Evolutionary conservation across 2,888 invertebrate species (phyloP), one percentile per base, ranked within the genome.

Genomic region (Rhabditoides inermis): DNA sequence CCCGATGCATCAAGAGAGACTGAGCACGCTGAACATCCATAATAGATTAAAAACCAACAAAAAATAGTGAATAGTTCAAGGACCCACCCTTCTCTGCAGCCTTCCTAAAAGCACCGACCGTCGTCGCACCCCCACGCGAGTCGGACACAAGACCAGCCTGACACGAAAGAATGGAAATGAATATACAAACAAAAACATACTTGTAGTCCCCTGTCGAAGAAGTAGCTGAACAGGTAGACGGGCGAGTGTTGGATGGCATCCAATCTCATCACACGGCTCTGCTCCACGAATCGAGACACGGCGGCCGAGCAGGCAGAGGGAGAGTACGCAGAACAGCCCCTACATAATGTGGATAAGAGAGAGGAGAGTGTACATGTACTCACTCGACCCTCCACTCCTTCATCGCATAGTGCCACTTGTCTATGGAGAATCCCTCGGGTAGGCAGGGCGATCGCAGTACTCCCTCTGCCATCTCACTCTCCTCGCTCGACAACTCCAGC

Each of bases 151-250:
- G 80, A 1, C 86, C 87, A 1, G 86, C 85, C 77, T 91, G 91
- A n/a, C n/a, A n/a, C n/a, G n/a, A n/a, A n/a, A n/a, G n/a, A n/a
- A n/a, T n/a, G n/a, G n/a, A n/a, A n/a, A n/a, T n/a, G n/a, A n/a
- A n/a, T n/a, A n/a, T n/a, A n/a, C n/a, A n/a, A n/a, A n/a, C n/a
- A n/a, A n/a, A n/a, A n/a, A n/a, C n/a, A n/a, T n/a, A n/a, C n/a
- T n/a, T 0, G 60, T 20, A 86, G 84, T 3, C 90, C 90, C 54
- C 89, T 83, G 76, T 95, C 94, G 78, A 86, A 92, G 80, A 89
- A 95, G 78, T 91, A 95, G 72, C 90, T 90, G 80, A 95, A 90
- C 15, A 89, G 88, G 64, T 85, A 85, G 49, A 90, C 45, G 2
- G 55, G 56, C 12, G 53, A 39, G 4, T n/a, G n/a, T n/a, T n/a